phyloP scores from a whole-genome alignment of 2,113 vertebrate species.

The Emydura subglobosa region DNA sequence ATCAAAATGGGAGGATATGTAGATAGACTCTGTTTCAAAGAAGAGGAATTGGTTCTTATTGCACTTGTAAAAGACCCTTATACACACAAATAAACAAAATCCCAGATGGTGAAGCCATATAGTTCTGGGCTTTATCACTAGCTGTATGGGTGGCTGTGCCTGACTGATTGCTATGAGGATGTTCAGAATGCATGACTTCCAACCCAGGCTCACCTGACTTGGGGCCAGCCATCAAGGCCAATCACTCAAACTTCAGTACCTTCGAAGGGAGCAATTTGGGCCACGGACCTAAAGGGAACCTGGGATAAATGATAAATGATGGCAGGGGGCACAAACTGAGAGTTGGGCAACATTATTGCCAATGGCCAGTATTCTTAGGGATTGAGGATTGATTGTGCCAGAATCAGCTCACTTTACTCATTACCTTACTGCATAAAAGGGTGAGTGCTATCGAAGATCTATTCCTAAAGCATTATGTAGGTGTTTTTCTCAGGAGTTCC shows the following conservation, averaged over 20 bases:
- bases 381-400: neutral
- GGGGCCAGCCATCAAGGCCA: neutral
- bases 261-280: neutral
- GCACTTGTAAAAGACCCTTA: neutral
- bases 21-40: neutral
- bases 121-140: constrained; percentile 29
- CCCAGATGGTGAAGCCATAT: neutral
- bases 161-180: neutral
- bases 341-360: neutral
- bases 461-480: neutral
- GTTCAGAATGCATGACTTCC: neutral
- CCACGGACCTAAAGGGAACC: neutral
- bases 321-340: neutral
- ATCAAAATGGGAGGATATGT: neutral
- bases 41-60: neutral
- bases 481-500: neutral
- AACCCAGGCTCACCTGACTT: neutral
- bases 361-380: neutral
- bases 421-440: neutral
- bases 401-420: neutral
- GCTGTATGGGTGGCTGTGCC: neutral
- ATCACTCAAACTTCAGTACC: neutral
- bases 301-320: neutral
- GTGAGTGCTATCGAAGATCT: neutral
- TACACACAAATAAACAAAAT: neutral